These are phyloP conservation scores for Diploscapter pachys DNA, from an alignment of 1,140 invertebrate species.

Conservation along the genomic window DNA sequence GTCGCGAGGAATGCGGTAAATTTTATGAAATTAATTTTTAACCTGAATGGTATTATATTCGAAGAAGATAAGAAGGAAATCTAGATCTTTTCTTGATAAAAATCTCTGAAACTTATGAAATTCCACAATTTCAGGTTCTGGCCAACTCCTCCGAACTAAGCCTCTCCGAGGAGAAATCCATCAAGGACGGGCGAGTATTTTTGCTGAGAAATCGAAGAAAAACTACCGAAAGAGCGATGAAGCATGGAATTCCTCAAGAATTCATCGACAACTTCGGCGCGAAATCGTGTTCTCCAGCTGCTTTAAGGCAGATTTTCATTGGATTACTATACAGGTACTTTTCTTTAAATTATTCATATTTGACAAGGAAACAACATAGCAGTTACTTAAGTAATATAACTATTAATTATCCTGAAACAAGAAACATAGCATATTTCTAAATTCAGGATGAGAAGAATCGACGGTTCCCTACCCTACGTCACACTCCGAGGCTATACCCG, in stretches of 20 bases:
- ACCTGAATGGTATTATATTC: no score
- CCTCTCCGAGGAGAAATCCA: constrained; percentile 1
- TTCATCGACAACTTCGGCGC: no score
- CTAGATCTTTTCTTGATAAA: background rate
- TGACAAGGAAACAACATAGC: no score
- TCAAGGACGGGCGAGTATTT: background rate
- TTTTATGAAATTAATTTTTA: background rate
- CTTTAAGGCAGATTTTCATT: no score
- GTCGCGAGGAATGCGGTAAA: constrained; percentile 8
- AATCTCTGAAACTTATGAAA: background rate
- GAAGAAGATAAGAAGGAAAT: background rate
- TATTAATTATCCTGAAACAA: background rate
- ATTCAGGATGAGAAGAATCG: constrained; percentile 9
- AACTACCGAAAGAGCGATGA: constrained; percentile 3
- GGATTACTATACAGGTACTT: no score
- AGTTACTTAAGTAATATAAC: no score
- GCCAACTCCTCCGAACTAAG: background rate
- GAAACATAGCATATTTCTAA: constrained; percentile 1
- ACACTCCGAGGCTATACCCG: background rate
- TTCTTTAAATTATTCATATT: no score
- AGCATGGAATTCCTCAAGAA: background rate
- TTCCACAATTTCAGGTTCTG: background rate
- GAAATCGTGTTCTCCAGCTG: no score
- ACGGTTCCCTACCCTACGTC: constrained; percentile 13
- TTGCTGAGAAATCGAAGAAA: constrained; percentile 14